Evolutionary conservation across 2,113 vertebrate species (phyloP), one percentile per base, ranked within the genome.

Genomic region (Cephalopholis sonnerati): DNA sequence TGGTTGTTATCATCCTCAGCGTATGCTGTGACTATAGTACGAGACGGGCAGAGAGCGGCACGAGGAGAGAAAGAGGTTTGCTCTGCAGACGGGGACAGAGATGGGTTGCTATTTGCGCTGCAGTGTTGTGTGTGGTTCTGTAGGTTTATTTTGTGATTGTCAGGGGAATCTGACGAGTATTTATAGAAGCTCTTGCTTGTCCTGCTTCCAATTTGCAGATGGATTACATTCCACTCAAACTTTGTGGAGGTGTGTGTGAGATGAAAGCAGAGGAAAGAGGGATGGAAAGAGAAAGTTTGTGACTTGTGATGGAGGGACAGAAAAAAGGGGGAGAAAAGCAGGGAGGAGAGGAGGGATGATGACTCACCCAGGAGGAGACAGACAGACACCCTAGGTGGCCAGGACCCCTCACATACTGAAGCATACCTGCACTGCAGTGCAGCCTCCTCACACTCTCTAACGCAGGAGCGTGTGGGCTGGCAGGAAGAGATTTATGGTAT

Each of bases 131-230:
- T 82, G 79, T 73, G 66, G 36, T 55, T 86, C 63, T 79, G 63
- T 71, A 44, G 83, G 71, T 79, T 79, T 74, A 69, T 85, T 90
- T 82, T 89, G 71, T 88, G 81, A 91, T 85, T 89, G 81, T 82
- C 83, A 59, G 36, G 83, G 83, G 87, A 85, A 82, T 78, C 76
- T 81, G 76, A 68, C 48, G 74, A 67, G 85, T 92, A 91, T 93
- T 90, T 89, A 87, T 92, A 93, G 91, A 86, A 41, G 77, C 81
- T 61, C 79, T 83, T 72, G 36, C 83, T 85, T 81, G 78, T 87
- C 86, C 81, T 89, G 81, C 73, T 90, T 85, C 65, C 83, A 90
- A 88, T 93, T 91, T 93, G 83, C 80, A 87, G 79, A 88, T 84
- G 79, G 77, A 79, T 88, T 85, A 73, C 59, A 57, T 86, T 80